A percentile compares a stretch with the other conserved stretches of the same genome.
phyloP scores from a whole-genome alignment of 2,113 vertebrate species.

The Hemichromis elongatus region DNA sequence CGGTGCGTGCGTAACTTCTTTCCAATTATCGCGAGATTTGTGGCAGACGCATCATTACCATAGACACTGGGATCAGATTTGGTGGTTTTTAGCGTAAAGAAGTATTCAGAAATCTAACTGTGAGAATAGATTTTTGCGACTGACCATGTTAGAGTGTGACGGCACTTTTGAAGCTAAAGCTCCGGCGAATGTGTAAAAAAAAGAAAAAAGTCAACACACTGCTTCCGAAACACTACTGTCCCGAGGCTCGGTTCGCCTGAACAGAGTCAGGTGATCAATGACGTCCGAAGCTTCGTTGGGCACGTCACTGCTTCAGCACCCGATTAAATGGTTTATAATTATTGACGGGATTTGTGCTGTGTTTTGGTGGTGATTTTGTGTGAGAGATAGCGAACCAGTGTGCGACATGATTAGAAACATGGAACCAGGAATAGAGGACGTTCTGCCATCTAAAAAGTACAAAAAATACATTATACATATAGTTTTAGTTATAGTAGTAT shows the following conservation, averaged over 20 bases:
- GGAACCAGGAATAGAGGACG: too few relatives aligned
- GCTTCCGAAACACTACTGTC: background rate
- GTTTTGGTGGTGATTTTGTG: too few relatives aligned
- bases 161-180: background rate
- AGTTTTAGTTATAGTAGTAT: too few relatives aligned
- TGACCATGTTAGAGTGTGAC: background rate
- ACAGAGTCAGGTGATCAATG: background rate
- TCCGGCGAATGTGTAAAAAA: background rate
- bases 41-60: background rate
- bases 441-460: too few relatives aligned
- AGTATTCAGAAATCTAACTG: background rate
- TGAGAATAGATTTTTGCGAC: background rate
- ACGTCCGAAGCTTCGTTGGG: background rate
- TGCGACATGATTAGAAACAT: too few relatives aligned
- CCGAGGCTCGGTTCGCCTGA: background rate
- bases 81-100: background rate
- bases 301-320: background rate
- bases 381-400: too few relatives aligned
- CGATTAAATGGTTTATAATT: background rate
- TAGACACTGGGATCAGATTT: background rate
- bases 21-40: background rate
- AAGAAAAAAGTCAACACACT: background rate
- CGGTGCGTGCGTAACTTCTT: slow-evolving; percentile 10
- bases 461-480: too few relatives aligned
- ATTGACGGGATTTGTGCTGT: too few relatives aligned